A percentile compares a stretch with the other conserved stretches of the same genome.
Evolutionary conservation across 1,140 invertebrate species (phyloP).

Genomic region (Camponotus floridanus): DNA sequence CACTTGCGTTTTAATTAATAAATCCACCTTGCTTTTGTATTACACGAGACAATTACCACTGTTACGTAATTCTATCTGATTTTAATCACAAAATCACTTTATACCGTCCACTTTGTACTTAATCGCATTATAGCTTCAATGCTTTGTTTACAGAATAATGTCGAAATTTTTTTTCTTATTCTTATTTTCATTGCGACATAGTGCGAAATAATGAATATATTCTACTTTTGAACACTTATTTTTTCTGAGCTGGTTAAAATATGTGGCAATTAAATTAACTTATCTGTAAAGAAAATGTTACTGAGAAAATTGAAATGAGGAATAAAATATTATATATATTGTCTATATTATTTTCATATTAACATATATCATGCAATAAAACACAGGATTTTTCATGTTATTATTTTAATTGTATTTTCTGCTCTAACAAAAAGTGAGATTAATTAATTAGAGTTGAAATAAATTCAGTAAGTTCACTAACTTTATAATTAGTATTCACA

Average conservation of each 20-base stretch:
- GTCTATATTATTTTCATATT: not conserved
- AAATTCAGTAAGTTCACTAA: constrained; percentile 35
- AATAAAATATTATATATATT: not conserved
- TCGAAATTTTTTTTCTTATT: not conserved
- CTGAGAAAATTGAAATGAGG: constrained; percentile 5
- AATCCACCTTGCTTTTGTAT: constrained; percentile 2
- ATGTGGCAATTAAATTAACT: constrained; percentile 46
- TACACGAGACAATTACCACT: constrained; percentile 15
- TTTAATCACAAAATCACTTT: constrained; percentile 40
- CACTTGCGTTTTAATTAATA: constrained; percentile 35
- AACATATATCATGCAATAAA: not conserved
- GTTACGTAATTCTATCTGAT: constrained; percentile 15
- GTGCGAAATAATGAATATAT: constrained; percentile 30
- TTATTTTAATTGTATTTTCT: not conserved
- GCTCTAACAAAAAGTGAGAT: not conserved
- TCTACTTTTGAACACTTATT: constrained; percentile 25
- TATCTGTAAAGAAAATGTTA: constrained; percentile 14
- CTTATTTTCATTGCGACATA: constrained; percentile 6
- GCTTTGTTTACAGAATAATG: constrained; percentile 6
- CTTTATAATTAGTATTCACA: constrained; percentile 4
- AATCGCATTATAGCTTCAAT: constrained; percentile 48
- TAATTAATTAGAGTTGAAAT: constrained; percentile 6
- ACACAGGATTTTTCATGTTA: not conserved
- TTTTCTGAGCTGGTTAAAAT: constrained; percentile 50
- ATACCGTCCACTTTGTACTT: constrained; percentile 25